These are phyloP conservation scores for Jaculus jaculus DNA, from an alignment of 2,113 vertebrate genomes.

Conservation along the genomic window DNA sequence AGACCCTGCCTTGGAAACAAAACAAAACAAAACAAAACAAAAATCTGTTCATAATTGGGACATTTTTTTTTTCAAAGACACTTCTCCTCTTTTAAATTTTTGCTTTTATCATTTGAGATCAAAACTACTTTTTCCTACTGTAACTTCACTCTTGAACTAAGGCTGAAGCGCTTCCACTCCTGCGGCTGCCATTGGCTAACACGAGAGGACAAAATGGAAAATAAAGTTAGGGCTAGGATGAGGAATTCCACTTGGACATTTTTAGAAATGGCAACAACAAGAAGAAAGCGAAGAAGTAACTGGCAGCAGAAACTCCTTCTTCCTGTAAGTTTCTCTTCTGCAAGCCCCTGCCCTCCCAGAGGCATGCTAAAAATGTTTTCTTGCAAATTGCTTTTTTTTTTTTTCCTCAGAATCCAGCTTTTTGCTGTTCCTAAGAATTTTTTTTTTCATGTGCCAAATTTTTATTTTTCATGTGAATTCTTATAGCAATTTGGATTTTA, in stretches of 20 bases:
- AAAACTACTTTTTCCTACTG: background rate
- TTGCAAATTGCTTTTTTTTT: slow-evolving; percentile 52
- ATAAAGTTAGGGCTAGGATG: slow-evolving; percentile 15
- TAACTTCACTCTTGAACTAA: background rate
- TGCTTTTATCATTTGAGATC: slow-evolving; percentile 1
- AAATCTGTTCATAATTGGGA: background rate
- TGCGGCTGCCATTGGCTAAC: background rate
- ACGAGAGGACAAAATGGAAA: slow-evolving; percentile 42
- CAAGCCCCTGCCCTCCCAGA: slow-evolving; percentile 27
- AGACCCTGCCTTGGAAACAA: too few relatives aligned
- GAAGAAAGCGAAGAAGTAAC: background rate
- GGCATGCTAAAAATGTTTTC: slow-evolving; percentile 40
- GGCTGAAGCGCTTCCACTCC: background rate
- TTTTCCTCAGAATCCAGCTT: slow-evolving; percentile 38
- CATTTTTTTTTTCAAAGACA: background rate
- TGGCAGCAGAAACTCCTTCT: slow-evolving; percentile 27
- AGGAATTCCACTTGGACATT: slow-evolving; percentile 40
- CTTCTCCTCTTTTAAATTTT: slow-evolving; percentile 39
- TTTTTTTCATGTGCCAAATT: slow-evolving; percentile 38
- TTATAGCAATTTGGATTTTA: slow-evolving; percentile 45
- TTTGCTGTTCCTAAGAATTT: slow-evolving; percentile 36
- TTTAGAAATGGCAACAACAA: slow-evolving; percentile 18
- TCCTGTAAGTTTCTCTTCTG: slow-evolving; percentile 65
- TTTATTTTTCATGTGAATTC: slow-evolving; percentile 63
- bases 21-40: too few relatives aligned